These are phyloP conservation scores for Sinocyclocheilus maitianheensis DNA, from an alignment of 2,113 vertebrate species.

Conservation along the genomic window DNA sequence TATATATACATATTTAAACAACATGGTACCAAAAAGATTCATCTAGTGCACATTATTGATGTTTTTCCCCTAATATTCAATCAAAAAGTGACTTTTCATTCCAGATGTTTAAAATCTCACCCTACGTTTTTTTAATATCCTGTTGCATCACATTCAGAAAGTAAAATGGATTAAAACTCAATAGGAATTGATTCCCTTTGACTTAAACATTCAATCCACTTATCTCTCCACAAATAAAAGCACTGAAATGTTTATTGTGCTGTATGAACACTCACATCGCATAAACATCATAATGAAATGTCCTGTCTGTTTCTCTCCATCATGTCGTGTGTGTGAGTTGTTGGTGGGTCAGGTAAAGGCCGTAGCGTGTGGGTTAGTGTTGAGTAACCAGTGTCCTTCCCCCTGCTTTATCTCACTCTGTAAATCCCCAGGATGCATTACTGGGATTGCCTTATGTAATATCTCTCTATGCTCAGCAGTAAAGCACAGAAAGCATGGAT, in stretches of 20 bases:
- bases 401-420: conserved; percentile 33
- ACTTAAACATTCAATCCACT: not conserved
- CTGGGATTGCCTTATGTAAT: conserved; percentile 56
- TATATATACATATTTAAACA: no score
- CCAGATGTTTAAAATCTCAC: not conserved
- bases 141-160: not conserved
- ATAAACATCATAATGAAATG: not conserved
- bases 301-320: not conserved
- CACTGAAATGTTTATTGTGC: not conserved
- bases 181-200: not conserved
- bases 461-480: conserved; percentile 42
- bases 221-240: not conserved
- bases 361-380: conserved; percentile 5
- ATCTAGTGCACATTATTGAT: no score
- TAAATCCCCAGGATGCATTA: conserved; percentile 54
- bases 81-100: not conserved
- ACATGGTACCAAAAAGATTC: no score
- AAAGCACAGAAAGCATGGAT: conserved; percentile 48
- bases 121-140: not conserved
- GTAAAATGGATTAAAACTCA: not conserved
- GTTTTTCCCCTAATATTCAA: no score
- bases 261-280: not conserved
- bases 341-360: conserved; percentile 30
- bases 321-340: not conserved
- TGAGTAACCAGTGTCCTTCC: conserved; percentile 42